A percentile compares a stretch with the other conserved stretches of the same genome.
These are phyloP conservation scores for Apantesis nais DNA, from an alignment of 2,888 invertebrate genomes.

Conservation along the genomic window DNA sequence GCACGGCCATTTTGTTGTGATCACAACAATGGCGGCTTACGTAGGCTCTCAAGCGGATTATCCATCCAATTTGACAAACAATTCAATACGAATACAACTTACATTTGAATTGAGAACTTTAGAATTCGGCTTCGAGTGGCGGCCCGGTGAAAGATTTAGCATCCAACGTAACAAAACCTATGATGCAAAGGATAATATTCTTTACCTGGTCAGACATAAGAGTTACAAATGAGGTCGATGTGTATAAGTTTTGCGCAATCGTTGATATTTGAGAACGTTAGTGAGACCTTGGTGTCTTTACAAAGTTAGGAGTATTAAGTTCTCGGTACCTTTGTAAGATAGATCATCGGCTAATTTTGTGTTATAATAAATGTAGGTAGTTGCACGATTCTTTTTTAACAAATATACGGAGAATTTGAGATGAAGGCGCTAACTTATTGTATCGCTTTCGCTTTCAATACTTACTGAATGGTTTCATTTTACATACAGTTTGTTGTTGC, in stretches of 20 bases:
- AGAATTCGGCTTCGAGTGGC: slow-evolving; percentile 67
- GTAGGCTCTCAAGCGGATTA: slow-evolving; percentile 66
- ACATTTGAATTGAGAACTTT: slow-evolving; percentile 57
- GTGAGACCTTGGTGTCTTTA: slow-evolving; percentile 51
- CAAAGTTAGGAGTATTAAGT: slow-evolving; percentile 49
- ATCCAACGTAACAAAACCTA: slow-evolving; percentile 20
- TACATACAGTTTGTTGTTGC: not conserved
- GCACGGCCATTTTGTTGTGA: slow-evolving; percentile 57
- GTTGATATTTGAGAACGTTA: slow-evolving; percentile 63
- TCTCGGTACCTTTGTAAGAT: slow-evolving; percentile 51
- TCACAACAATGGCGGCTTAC: slow-evolving; percentile 59
- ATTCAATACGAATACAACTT: slow-evolving; percentile 58
- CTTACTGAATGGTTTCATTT: not conserved
- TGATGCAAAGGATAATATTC: slow-evolving; percentile 22
- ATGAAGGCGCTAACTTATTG: slow-evolving; percentile 13
- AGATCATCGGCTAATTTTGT: slow-evolving; percentile 57
- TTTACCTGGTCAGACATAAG: slow-evolving; percentile 32
- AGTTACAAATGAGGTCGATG: slow-evolving; percentile 10
- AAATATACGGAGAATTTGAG: slow-evolving; percentile 35
- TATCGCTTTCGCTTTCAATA: not conserved
- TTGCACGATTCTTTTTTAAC: slow-evolving; percentile 29
- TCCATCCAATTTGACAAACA: slow-evolving; percentile 71
- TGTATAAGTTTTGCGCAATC: slow-evolving; percentile 29
- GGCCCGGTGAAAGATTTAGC: slow-evolving; percentile 50
- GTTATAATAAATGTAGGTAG: slow-evolving; percentile 27